A percentile compares a stretch with the other conserved stretches of the same genome.
These are phyloP conservation scores for Cathartes aura DNA, from an alignment of 2,113 vertebrate genomes.

Conservation along the genomic window DNA sequence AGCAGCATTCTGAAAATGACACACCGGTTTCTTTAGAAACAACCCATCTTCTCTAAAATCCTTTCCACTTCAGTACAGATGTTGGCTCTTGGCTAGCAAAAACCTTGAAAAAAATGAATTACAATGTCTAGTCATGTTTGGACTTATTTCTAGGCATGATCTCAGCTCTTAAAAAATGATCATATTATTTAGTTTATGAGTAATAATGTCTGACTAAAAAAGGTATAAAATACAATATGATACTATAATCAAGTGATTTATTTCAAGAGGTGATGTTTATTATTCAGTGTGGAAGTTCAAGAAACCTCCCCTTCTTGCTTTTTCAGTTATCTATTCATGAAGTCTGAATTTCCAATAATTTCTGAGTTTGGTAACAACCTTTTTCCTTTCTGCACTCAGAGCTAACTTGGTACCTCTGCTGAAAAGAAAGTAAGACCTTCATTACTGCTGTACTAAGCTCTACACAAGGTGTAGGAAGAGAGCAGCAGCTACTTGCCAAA, in stretches of 20 bases:
- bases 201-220: constrained; percentile 19
- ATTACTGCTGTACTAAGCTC: not conserved
- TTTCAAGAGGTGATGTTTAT: not conserved
- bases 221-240: not conserved
- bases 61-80: not conserved
- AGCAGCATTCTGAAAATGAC: not conserved
- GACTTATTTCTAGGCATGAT: constrained; percentile 16
- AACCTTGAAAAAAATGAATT: not conserved
- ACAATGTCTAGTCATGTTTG: constrained; percentile 46
- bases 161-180: constrained; percentile 3
- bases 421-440: not conserved
- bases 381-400: not conserved
- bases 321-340: not conserved
- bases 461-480: not conserved
- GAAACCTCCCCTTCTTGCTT: not conserved
- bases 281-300: not conserved
- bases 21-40: not conserved
- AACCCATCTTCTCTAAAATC: not conserved
- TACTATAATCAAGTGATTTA: not conserved
- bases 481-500: not conserved
- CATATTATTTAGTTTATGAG: constrained; percentile 25
- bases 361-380: not conserved
- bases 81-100: not conserved
- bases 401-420: not conserved
- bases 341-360: not conserved